Evolutionary conservation across 1,140 invertebrate genomes (phyloP), one percentile per base, ranked within the genome.

Genomic region (Micrasema minimum): DNA sequence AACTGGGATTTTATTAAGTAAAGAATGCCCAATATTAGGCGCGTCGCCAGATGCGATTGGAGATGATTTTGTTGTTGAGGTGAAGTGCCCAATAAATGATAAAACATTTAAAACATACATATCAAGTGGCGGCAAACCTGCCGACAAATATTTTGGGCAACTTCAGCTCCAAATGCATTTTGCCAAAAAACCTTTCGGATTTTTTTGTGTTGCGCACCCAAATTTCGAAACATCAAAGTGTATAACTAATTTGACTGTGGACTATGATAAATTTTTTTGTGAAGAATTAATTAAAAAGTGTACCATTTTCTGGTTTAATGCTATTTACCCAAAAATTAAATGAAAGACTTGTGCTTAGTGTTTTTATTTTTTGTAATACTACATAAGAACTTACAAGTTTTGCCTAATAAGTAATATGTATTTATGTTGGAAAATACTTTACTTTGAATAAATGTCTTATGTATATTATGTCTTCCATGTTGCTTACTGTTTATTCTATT

Each of bases 161-260:
- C 22, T 53, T 12, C 50, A 53, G 14, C 18, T 53, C 2, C 23
- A 53, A 14, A 53, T 35, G 23, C 12, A 35, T n/a, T 53, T 53
- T 26, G 20, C 20, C 23, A 35, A 31, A 2, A 53, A 53, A 31
- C 23, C 18, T 22, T 5, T 2, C 20, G 26, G 50, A 14, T 2
- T 53, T n/a, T 53, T 26, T 26, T 53, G 50, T 26, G 12, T 53
- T n/a, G 23, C 50, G 1, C 11, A 31, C 3, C 11, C 10, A 4
- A 22, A 53, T 10, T 53, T 53, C 26, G 50, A 53, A n/a, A 26
- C 0, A n/a, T 4, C 50, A 11, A 53, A 31, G 26, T 2, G 26
- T 12, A 14, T 53, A 2, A 14, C 50, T 11, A 53, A 9, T 2
- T 35, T 48, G 46, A 9, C 12, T 12, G 26, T 53, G n/a, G 2